Evolutionary conservation across 2,888 invertebrate species (phyloP).

Genomic region (Trimorus sp.): DNA sequence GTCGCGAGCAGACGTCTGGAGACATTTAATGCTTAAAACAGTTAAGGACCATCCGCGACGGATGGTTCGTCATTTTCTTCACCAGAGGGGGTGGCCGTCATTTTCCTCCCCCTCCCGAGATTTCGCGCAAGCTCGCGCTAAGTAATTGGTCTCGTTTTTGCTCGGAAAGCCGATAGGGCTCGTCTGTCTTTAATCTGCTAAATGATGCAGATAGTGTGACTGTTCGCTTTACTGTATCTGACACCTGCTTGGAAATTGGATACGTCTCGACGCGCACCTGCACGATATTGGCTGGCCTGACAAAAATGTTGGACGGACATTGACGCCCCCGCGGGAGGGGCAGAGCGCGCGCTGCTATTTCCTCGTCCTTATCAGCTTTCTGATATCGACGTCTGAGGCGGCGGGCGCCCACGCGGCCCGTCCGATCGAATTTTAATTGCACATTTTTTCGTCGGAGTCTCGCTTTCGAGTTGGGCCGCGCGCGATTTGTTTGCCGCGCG

Average conservation of each 20-base stretch:
- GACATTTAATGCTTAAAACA: no score
- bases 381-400: conserved; percentile 34
- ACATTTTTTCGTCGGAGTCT: not conserved
- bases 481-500: no score
- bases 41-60: conserved; percentile 10
- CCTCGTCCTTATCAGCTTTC: conserved; percentile 39
- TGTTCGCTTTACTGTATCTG: conserved; percentile 50
- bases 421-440: conserved; percentile 32
- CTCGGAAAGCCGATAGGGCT: conserved; percentile 25
- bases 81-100: not conserved
- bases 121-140: conserved; percentile 2
- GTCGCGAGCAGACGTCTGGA: no score
- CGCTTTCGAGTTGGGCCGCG: no score
- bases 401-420: not conserved
- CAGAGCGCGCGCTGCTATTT: conserved; percentile 28
- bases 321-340: conserved; percentile 10
- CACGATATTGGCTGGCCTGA: conserved; percentile 45
- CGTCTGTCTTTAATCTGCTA: conserved; percentile 42
- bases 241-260: conserved; percentile 59
- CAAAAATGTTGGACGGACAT: conserved; percentile 41
- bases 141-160: conserved; percentile 17
- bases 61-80: conserved; percentile 33
- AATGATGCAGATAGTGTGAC: conserved; percentile 46
- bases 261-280: conserved; percentile 46
- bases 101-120: not conserved